Conservation (phyloP, 1,140 invertebrate genomes). For the Zophobas atratus region DNA sequence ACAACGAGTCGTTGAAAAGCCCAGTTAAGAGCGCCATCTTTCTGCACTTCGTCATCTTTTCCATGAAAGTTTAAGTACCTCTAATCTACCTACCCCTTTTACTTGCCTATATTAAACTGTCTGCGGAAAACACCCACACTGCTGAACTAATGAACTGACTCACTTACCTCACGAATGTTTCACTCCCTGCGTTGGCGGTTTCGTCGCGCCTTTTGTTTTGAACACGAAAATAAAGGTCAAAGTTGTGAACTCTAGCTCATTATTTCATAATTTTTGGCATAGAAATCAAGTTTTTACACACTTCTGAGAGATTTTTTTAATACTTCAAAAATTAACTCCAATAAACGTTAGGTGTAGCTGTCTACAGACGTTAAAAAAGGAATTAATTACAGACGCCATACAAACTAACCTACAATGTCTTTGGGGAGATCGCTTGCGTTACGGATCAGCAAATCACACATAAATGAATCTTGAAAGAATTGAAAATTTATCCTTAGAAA, state of each 20-base stretch:
- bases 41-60: conserved; percentile 42
- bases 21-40: conserved; percentile 36
- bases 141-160: conserved; percentile 15
- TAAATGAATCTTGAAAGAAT: too few relatives aligned
- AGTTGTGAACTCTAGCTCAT: too few relatives aligned
- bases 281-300: neutral
- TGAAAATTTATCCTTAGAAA: too few relatives aligned
- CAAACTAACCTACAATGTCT: too few relatives aligned
- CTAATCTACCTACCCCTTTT: conserved; percentile 38
- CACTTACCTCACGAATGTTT: neutral
- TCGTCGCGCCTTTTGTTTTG: too few relatives aligned
- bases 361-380: neutral
- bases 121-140: conserved; percentile 22
- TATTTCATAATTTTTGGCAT: neutral
- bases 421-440: too few relatives aligned
- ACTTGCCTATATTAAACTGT: conserved; percentile 39
- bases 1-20: conserved; percentile 17
- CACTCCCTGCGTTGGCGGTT: too few relatives aligned
- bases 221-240: too few relatives aligned
- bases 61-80: conserved; percentile 39
- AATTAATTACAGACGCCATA: too few relatives aligned
- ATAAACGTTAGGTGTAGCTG: neutral
- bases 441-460: too few relatives aligned
- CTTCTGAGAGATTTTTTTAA: neutral
- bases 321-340: neutral